Base-by-base conservation (phyloP, 2,113 vertebrate species). In the Gasterosteus nipponicus region DNA sequence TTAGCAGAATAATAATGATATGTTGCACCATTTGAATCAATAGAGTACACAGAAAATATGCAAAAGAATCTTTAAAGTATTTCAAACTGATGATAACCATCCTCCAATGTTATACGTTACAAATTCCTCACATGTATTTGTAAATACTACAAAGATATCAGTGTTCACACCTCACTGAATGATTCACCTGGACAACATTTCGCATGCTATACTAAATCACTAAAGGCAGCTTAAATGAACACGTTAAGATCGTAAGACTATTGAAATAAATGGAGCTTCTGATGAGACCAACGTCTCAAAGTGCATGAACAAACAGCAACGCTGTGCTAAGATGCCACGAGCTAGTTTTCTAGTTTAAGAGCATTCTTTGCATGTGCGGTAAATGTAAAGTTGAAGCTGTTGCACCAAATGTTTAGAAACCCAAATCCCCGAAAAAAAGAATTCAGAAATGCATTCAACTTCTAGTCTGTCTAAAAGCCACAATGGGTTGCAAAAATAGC, bases 311-410 rank as follows among this genome's bases (percentile, higher is more conserved):
- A 42, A 47, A 65, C 12, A 49, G 26, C 26, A 18, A 66, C 14
- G 11, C 29, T 42, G 49, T 22, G 16, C 38, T 44, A 10, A 14
- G 38, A 16, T 63, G 47, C 14, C 16, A 42, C 12, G n/a, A 58
- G 39, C 29, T 29, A 47, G 4, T 26, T 26, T 11, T 7, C 15
- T 1, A 1, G 38, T 33, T 63, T 6, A 19, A 64, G 4, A 49
- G 56, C 4, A 1, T 59, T 22, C 14, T 2, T 60, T 49, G n/a
- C 44, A 19, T 39, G 16, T 14, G 18, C 54, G 31, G 29, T 33
- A 10, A 31, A 59, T 31, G 19, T 33, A 68, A 76, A 61, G 33
- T 51, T 69, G 35, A 62, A 69, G 56, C 65, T 33, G 74, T 53
- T 54, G 38, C 47, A 54, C 7, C 10, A 19, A 7, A 54, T 42